phyloP scores from a whole-genome alignment of 2,888 invertebrate species.

The Sceliomorpha sp. region DNA sequence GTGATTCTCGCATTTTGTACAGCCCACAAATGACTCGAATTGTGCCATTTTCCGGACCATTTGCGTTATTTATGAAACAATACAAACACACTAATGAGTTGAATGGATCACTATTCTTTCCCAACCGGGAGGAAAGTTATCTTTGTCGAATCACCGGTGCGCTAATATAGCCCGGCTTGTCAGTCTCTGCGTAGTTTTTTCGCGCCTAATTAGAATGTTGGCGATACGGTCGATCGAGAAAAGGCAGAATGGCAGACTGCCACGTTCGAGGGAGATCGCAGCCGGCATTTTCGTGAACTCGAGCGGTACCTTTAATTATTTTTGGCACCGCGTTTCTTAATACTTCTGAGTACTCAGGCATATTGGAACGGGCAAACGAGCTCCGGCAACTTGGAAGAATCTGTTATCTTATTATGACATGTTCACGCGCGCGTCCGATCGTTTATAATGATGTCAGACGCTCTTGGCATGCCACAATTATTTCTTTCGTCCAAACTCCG shows the following conservation, averaged over 20 bases:
- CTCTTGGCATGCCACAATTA: conserved; percentile 5
- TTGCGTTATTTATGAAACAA: too few species aligned
- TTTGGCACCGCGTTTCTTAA: conserved; percentile 26
- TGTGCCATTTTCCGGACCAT: too few species aligned
- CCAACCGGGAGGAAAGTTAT: too few species aligned
- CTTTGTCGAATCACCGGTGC: not conserved
- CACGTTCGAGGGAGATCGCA: conserved; percentile 44
- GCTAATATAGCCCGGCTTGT: conserved; percentile 5
- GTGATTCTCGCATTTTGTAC: too few species aligned
- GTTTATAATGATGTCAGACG: conserved; percentile 36
- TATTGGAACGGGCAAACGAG: too few species aligned
- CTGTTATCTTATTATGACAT: conserved; percentile 48
- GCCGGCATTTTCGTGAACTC: too few species aligned
- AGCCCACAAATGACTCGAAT: too few species aligned
- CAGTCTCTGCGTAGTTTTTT: conserved; percentile 34
- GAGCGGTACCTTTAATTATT: conserved; percentile 44
- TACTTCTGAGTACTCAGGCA: not conserved
- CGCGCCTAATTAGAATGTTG: conserved; percentile 44
- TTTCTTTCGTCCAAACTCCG: not conserved
- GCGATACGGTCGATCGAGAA: conserved; percentile 42
- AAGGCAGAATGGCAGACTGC: conserved; percentile 58
- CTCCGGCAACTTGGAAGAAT: conserved; percentile 29
- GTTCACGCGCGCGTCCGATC: conserved; percentile 27
- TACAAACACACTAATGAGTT: too few species aligned
- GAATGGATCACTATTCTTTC: too few species aligned